phyloP scores from a whole-genome alignment of 2,888 invertebrate genomes.

The Pseudoips prasinana region DNA sequence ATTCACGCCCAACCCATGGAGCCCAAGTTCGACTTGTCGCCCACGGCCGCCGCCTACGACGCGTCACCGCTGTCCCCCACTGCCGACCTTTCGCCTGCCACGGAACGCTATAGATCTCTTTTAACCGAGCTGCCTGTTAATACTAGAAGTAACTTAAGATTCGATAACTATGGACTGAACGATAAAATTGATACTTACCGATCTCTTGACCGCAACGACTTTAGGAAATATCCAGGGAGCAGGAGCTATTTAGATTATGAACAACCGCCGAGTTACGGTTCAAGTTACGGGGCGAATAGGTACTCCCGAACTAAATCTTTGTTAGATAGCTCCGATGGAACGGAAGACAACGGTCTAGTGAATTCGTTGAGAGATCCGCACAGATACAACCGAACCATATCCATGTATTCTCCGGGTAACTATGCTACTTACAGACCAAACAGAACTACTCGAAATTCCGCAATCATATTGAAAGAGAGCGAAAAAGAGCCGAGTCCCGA shows the following conservation, averaged over 20 bases:
- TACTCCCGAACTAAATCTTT: constrained; percentile 74
- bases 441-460: constrained; percentile 73
- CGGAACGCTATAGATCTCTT: constrained; percentile 69
- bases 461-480: constrained; percentile 75
- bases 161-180: constrained; percentile 62
- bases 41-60: constrained; percentile 66
- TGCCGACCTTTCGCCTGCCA: constrained; percentile 68
- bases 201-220: constrained; percentile 74
- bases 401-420: constrained; percentile 74
- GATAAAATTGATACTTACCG: constrained; percentile 74
- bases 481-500: constrained; percentile 77
- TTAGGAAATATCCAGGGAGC: constrained; percentile 65
- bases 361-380: constrained; percentile 59
- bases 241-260: constrained; percentile 71
- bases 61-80: constrained; percentile 64
- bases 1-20: constrained; percentile 65
- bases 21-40: constrained; percentile 60
- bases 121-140: constrained; percentile 58
- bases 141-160: constrained; percentile 59
- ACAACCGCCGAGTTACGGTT: constrained; percentile 55
- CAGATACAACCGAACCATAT: constrained; percentile 72
- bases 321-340: constrained; percentile 62
- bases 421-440: constrained; percentile 78
- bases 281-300: constrained; percentile 64
- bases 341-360: constrained; percentile 53